Conservation (phyloP, 2,888 invertebrate genomes). For the Sarcophaga caerulescens region DNA sequence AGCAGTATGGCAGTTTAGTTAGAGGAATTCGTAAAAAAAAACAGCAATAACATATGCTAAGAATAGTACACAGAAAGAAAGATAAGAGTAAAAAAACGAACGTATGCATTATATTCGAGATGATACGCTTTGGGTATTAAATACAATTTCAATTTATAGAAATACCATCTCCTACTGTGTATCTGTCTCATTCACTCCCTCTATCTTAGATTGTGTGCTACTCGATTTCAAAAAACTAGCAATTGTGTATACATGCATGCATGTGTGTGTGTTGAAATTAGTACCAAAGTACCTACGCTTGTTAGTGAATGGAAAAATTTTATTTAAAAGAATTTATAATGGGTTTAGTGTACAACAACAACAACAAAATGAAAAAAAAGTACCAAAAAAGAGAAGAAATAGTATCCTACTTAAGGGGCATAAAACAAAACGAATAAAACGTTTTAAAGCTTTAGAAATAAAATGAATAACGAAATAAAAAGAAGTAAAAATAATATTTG, state of each 20-base stretch:
- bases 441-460: too few species aligned
- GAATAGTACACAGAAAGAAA: constrained; percentile 21
- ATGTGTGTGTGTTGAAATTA: too few species aligned
- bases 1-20: neutral
- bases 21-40: neutral
- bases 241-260: too few species aligned
- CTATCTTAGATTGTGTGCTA: too few species aligned
- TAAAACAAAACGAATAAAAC: too few species aligned
- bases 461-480: too few species aligned
- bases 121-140: constrained; percentile 61
- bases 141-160: constrained; percentile 63
- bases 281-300: neutral
- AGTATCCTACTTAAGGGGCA: too few species aligned
- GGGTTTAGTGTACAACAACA: constrained; percentile 8
- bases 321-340: constrained; percentile 50
- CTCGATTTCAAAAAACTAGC: too few species aligned
- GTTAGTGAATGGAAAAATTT: constrained; percentile 3
- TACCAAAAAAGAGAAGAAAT: too few species aligned
- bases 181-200: too few species aligned
- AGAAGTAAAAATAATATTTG: too few species aligned
- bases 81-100: neutral
- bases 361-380: constrained; percentile 12
- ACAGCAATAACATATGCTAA: neutral
- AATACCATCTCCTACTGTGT: neutral
- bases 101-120: constrained; percentile 39